phyloP scores from a whole-genome alignment of 2,113 vertebrate species.

The Tupaia chinensis region DNA sequence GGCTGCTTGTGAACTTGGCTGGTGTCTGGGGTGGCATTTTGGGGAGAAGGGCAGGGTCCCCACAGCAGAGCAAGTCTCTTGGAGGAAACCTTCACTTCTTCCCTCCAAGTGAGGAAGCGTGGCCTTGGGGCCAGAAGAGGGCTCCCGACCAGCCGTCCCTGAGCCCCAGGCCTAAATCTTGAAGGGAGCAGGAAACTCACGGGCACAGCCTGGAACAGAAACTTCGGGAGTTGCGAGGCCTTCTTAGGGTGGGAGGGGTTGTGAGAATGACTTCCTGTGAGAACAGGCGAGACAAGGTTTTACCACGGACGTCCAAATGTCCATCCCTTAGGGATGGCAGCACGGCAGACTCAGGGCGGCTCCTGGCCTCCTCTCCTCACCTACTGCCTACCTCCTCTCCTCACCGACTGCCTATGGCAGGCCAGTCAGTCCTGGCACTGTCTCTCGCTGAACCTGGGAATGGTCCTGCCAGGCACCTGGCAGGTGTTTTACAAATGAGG shows the following conservation, averaged over 20 bases:
- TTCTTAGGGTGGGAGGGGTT: too few species aligned
- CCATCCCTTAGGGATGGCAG: neutral
- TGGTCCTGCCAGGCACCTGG: neutral
- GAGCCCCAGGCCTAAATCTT: neutral
- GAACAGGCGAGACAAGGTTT: neutral
- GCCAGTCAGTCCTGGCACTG: constrained; percentile 34
- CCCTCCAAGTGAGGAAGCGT: neutral
- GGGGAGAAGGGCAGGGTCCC: neutral
- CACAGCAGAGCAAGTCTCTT: neutral
- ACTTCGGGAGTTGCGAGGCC: neutral
- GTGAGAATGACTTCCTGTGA: neutral
- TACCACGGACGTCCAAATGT: neutral
- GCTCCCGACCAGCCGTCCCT: neutral
- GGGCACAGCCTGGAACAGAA: neutral
- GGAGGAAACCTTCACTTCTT: neutral
- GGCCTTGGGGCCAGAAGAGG: neutral
- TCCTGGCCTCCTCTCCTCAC: accelerated
- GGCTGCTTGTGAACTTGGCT: neutral
- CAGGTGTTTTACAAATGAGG: neutral
- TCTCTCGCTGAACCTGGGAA: neutral
- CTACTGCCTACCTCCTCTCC: neutral
- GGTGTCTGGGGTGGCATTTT: neutral
- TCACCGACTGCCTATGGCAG: neutral
- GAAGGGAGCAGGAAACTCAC: neutral
- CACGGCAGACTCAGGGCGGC: neutral